phyloP scores from a whole-genome alignment of 2,113 vertebrate species.

The Hystrix brachyura region DNA sequence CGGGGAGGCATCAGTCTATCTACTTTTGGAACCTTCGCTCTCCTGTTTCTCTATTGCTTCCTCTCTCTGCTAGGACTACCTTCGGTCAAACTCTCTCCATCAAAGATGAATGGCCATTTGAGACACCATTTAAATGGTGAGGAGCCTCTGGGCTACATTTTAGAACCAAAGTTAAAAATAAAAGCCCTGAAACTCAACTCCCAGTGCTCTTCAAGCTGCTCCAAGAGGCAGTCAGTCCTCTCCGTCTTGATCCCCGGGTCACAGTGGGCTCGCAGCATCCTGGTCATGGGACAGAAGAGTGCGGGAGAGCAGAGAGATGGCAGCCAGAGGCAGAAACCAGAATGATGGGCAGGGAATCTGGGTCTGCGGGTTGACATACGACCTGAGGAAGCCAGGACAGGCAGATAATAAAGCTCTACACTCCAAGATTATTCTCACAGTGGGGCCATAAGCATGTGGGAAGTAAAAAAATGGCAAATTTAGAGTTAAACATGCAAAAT shows the following conservation, averaged over 20 bases:
- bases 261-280: neutral
- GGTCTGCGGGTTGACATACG: neutral
- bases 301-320: neutral
- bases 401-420: neutral
- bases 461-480: neutral
- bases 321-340: neutral
- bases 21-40: neutral
- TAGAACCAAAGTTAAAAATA: neutral
- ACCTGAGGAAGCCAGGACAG: neutral
- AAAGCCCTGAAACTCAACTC: neutral
- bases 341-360: neutral
- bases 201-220: neutral
- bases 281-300: too few relatives aligned
- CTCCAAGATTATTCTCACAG: neutral
- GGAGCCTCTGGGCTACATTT: neutral
- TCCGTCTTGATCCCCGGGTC: fast-evolving
- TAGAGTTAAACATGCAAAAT: neutral
- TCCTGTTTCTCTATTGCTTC: neutral
- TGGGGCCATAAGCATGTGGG: neutral
- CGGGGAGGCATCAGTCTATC: neutral
- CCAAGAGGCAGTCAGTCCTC: neutral
- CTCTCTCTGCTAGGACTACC: neutral
- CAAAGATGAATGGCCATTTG: neutral
- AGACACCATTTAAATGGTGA: neutral
- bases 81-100: neutral